Evolutionary conservation across 2,888 invertebrate species (phyloP).

Genomic region (Coelopa pilipes): DNA sequence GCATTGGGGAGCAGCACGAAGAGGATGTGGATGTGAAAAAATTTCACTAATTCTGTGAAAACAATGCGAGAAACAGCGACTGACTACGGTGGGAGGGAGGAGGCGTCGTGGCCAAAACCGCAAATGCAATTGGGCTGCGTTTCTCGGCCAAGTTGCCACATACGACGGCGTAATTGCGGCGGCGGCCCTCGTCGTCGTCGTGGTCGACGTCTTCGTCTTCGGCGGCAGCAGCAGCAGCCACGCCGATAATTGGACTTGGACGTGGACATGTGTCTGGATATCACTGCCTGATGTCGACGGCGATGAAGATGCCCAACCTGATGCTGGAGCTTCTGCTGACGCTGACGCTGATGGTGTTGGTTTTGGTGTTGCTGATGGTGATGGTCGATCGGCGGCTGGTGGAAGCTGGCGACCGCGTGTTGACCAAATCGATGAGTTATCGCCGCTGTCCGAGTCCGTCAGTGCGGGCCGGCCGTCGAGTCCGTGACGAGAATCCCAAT

Average conservation of each 20-base stretch:
- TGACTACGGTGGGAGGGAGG: neutral
- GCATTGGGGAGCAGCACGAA: neutral
- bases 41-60: constrained; percentile 30
- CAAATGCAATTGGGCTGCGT: constrained; percentile 16
- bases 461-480: neutral
- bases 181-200: too few relatives aligned
- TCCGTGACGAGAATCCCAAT: neutral
- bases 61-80: neutral
- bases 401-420: neutral
- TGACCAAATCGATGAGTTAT: constrained; percentile 12
- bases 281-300: neutral
- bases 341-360: neutral
- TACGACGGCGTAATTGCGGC: constrained; percentile 52
- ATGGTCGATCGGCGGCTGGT: too few relatives aligned
- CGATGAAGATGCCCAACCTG: neutral
- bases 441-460: neutral
- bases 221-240: neutral
- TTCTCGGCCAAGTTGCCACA: neutral
- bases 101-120: constrained; percentile 33
- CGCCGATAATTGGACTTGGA: too few relatives aligned
- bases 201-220: constrained; percentile 19
- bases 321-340: neutral
- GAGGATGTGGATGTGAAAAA: too few relatives aligned
- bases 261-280: constrained; percentile 20
- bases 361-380: neutral